Conservation (phyloP, 2,888 invertebrate genomes). For the Strigamia crassipes region DNA sequence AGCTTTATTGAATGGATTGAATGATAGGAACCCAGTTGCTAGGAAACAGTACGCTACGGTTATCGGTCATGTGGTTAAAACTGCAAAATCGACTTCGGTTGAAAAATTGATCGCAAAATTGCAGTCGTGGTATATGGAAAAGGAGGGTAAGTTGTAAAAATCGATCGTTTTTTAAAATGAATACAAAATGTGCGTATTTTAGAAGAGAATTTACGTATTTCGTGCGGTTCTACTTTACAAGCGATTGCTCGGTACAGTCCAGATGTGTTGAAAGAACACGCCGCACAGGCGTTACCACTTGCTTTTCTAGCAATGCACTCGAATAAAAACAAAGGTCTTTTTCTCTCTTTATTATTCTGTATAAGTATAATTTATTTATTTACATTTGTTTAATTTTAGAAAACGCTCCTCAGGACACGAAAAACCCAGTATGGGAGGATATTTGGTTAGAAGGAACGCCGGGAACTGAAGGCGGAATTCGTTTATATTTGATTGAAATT, state of each 20-base stretch:
- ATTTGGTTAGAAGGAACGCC: constrained; percentile 87
- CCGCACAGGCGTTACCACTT: constrained; percentile 71
- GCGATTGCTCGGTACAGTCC: constrained; percentile 73
- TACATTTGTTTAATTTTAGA: constrained; percentile 27
- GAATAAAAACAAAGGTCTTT: constrained; percentile 64
- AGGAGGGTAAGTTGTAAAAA: constrained; percentile 63
- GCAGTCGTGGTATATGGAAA: constrained; percentile 70
- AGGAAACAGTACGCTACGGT: constrained; percentile 82
- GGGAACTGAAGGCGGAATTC: constrained; percentile 79
- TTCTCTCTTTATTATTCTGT: too few species aligned
- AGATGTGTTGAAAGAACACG: constrained; percentile 57
- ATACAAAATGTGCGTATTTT: neutral
- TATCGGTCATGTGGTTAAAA: constrained; percentile 77
- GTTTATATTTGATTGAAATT: constrained; percentile 74
- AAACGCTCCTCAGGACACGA: constrained; percentile 24
- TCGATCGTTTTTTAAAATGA: neutral
- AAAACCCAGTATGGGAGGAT: constrained; percentile 75
- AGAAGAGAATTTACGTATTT: constrained; percentile 49
- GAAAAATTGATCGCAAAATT: constrained; percentile 69
- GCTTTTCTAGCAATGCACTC: constrained; percentile 91
- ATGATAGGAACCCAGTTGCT: constrained; percentile 81
- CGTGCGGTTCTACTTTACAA: constrained; percentile 66
- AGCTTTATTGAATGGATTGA: constrained; percentile 74
- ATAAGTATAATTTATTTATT: neutral
- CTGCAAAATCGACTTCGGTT: constrained; percentile 76